Evolutionary conservation across 2,113 vertebrate species (phyloP).

Genomic region (Cardinalis cardinalis): DNA sequence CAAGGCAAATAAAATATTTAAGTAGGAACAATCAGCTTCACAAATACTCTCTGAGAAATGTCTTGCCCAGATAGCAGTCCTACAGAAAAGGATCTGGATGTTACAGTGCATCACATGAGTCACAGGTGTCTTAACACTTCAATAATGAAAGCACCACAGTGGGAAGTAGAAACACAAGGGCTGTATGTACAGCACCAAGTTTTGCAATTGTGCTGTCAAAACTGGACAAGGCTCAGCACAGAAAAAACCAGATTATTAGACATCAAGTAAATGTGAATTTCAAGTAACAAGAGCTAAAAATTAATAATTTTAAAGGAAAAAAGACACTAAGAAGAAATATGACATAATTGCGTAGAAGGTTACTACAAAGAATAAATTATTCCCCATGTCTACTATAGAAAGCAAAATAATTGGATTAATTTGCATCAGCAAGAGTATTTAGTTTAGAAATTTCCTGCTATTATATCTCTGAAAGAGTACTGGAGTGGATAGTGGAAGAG

Average conservation of each 20-base stretch:
- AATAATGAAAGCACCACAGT: background rate
- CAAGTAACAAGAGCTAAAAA: background rate
- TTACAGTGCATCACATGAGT: background rate
- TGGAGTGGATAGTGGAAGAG: background rate
- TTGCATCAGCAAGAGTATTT: background rate
- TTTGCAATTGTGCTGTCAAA: background rate
- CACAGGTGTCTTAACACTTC: background rate
- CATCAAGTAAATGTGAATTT: background rate
- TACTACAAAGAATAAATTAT: background rate
- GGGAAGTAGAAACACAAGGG: background rate
- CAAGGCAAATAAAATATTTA: constrained; percentile 16
- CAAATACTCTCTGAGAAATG: background rate
- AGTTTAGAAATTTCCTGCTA: background rate
- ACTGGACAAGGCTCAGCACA: background rate
- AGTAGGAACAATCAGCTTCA: background rate
- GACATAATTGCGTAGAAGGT: background rate
- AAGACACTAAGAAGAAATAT: background rate
- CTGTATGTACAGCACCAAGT: fast-evolving
- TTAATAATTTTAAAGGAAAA: background rate
- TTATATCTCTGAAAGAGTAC: background rate
- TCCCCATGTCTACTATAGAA: background rate
- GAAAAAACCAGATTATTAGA: background rate
- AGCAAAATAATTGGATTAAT: background rate
- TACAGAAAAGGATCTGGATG: background rate
- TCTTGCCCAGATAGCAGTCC: background rate